A percentile compares a stretch with the other conserved stretches of the same genome.
Conservation (phyloP, 2,888 invertebrate species). For the Beris chalybata region DNA sequence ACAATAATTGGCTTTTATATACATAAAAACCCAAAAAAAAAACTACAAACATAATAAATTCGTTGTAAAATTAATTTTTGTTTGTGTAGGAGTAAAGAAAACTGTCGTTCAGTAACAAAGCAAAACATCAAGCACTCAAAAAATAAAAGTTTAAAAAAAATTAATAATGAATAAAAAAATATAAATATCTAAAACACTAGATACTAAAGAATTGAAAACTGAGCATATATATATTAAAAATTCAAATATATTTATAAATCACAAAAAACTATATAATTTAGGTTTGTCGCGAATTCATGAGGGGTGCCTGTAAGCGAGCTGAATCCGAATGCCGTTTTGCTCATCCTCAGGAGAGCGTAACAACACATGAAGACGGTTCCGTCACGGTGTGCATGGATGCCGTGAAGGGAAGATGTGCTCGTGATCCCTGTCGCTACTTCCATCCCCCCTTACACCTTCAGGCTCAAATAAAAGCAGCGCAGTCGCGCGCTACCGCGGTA, state of each 20-base stretch:
- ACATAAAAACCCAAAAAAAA: no score
- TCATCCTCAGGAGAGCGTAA: constrained; percentile 96
- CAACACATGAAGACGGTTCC: constrained; percentile 96
- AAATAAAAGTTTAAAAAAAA: no score
- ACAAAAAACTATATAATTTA: constrained; percentile 56
- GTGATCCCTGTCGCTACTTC: constrained; percentile 99
- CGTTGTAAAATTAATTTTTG: no score
- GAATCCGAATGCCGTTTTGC: constrained; percentile 98
- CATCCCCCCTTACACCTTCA: constrained; percentile 99
- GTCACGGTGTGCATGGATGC: constrained; percentile 99
- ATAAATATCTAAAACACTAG: no score
- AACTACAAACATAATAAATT: no score
- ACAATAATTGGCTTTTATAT: no score
- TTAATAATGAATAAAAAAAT: no score
- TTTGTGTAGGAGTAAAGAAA: no score
- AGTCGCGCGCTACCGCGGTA: constrained; percentile 89
- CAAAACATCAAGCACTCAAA: no score
- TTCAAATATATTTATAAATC: constrained; percentile 28
- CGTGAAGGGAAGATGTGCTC: constrained; percentile 98
- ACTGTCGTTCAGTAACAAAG: no score
- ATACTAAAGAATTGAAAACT: no score
- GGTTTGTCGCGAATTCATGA: constrained; percentile 98
- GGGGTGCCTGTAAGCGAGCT: constrained; percentile 97
- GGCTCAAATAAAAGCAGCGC: constrained; percentile 98
- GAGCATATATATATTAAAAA: no score